Conservation (phyloP, 2,888 invertebrate species). For the Callyntrura sp. region DNA sequence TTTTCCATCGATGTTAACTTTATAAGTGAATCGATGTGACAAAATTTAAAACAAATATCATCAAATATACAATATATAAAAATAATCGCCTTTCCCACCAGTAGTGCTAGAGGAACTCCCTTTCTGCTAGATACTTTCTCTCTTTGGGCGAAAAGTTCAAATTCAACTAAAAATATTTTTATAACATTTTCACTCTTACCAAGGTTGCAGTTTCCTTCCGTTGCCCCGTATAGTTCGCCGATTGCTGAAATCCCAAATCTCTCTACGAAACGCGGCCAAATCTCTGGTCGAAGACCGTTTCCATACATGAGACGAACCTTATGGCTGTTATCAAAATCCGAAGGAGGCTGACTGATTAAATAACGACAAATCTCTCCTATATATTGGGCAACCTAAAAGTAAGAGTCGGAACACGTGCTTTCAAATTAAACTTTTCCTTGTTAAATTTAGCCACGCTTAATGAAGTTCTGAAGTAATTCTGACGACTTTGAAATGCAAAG, state of each 20-base stretch:
- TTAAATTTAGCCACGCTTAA: not conserved
- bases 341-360: slow-evolving; percentile 91
- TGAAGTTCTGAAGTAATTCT: slow-evolving; percentile 28
- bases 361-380: slow-evolving; percentile 97
- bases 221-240: slow-evolving; percentile 98
- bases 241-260: slow-evolving; percentile 94
- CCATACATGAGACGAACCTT: slow-evolving; percentile 87
- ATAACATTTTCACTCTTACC: slow-evolving; percentile 86
- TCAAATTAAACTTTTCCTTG: not conserved
- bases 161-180: not conserved
- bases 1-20: slow-evolving; percentile 96
- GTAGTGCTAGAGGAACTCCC: too few relatives aligned
- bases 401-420: not conserved
- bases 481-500: slow-evolving; percentile 14
- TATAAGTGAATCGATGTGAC: slow-evolving; percentile 84
- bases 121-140: too few relatives aligned
- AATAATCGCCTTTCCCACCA: too few relatives aligned
- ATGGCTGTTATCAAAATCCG: slow-evolving; percentile 90
- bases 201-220: slow-evolving; percentile 99
- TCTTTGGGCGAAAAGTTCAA: not conserved
- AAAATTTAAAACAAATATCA: not conserved
- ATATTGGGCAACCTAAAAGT: slow-evolving; percentile 89
- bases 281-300: slow-evolving; percentile 97
- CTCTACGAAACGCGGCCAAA: slow-evolving; percentile 95
- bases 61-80: too few relatives aligned